Evolutionary conservation across 1,140 invertebrate genomes (phyloP).

Genomic region (Bombyx mandarina): DNA sequence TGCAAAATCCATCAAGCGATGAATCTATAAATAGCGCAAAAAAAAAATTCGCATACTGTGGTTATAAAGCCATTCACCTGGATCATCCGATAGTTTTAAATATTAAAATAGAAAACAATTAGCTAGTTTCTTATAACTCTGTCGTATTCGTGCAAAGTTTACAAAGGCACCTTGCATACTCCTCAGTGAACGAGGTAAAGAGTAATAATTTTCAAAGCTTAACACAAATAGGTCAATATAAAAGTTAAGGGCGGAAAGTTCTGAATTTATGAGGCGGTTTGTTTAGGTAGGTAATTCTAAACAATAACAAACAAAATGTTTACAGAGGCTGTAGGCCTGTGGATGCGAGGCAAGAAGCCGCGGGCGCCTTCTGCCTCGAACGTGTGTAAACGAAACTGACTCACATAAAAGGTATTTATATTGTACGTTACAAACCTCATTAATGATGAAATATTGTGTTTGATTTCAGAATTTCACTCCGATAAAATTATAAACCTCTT

Average conservation of each 20-base stretch:
- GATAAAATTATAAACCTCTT: not conserved
- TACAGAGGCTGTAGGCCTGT: conserved; percentile 10
- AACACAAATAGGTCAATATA: conserved; percentile 6
- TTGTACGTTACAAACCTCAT: not conserved
- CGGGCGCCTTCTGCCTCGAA: not conserved
- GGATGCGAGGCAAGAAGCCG: not conserved
- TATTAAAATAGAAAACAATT: too few species aligned
- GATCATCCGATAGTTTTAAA: too few species aligned
- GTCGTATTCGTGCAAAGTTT: too few species aligned
- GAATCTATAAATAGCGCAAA: too few species aligned
- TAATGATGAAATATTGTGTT: not conserved
- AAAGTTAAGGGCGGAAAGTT: conserved; percentile 31
- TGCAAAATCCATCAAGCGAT: too few species aligned
- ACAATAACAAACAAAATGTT: conserved; percentile 35
- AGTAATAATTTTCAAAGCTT: conserved; percentile 25
- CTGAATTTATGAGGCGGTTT: conserved; percentile 29
- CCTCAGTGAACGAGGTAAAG: not conserved
- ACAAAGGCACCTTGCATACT: not conserved
- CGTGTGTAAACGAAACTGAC: not conserved
- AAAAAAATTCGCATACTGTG: too few species aligned
- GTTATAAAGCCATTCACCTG: too few species aligned
- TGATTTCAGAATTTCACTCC: too few species aligned
- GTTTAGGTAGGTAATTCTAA: conserved; percentile 41
- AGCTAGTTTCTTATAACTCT: too few species aligned
- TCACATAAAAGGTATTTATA: not conserved